Base-by-base conservation (phyloP, 2,113 vertebrate genomes). In the Pao palembangensis region DNA sequence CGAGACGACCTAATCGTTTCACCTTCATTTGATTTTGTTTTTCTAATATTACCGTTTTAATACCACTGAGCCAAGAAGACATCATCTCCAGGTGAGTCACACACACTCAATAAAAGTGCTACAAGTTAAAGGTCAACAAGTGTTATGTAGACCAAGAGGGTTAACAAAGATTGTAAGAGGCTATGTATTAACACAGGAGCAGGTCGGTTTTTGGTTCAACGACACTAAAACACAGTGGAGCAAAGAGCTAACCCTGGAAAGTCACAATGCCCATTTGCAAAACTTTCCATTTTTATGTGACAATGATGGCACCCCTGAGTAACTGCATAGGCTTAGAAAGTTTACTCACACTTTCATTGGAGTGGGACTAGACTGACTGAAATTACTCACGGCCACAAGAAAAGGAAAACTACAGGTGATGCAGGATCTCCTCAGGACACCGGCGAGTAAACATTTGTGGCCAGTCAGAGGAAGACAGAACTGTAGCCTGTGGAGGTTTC, bases 61-160 rank as follows among this genome's bases (percentile, higher is more conserved):
- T 47, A n/a, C 47, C 16, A 48, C 47, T 8, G 34, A 20, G 12
- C 19, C 18, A 5, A 0, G 34, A 38, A 38, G 34, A 38, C 34
- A 12, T 38, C 8, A 38, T 38, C 34, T 38, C 34, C 61, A 69
- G 54, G 68, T 73, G 65, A 77, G 71, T 60, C 47, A 70, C 13
- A 70, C 13, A 25, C 64, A 61, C 18, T 6, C 49, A 42, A 49
- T 38, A 20, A 60, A 49, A 69, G 53, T 41, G 51, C 55, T 21
- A 11, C 20, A 19, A 55, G n/a, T 31, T 10, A 50, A 6, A 28
- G 44, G 13, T 46, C 53, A 19, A 34, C 41, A 63, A n/a, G 54
- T 61, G 53, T 51, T 18, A 8, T 16, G 18, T 0, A 46, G 1
- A 1, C 5, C 12, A 46, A 1, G 16, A 21, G 14, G 14, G 3